Evolutionary conservation across 2,888 invertebrate species (phyloP), one percentile per base, ranked within the genome.

Genomic region (Unio delphinus): DNA sequence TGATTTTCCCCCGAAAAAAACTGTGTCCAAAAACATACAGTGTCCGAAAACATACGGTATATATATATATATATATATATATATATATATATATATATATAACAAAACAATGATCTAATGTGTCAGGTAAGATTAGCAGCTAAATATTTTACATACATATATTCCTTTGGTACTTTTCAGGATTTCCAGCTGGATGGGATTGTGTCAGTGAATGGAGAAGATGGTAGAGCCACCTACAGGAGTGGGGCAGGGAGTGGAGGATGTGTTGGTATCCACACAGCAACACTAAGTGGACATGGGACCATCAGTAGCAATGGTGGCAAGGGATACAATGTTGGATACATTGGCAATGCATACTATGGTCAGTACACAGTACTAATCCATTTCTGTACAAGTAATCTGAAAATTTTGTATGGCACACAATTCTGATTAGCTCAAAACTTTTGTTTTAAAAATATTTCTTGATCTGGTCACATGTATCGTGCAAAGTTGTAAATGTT

Each of bases 191-290:
- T 81, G 11, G 74, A 83, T 73, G 83, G 83, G 11, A 73, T 61
- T 6, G 70, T 83, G 23, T 71, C 68, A 11, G 69, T 67, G 11
- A 69, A 76, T 69, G 81, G 82, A 30, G 73, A 60, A 23, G 55
- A 66, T 28, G 81, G 80, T 15, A 58, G 62, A 45, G 34, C 59
- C 30, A 62, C 67, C 30, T 26, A 8, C 15, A 59, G 58, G 18
- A 71, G 79, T 71, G 85, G 85, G 11, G 81, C 73, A 6, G 85
- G 85, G 4, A 81, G 83, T 69, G 85, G 85, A 45, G 85, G 85
- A 11, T 76, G 79, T 55, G 55, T 83, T 11, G 61, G 65, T 4
- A 67, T 84, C n/a, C 69, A 57, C 2, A 56, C 81, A n/a, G 64
- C 64, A 59, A 71, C 73, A 34, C 65, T 85, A 1, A 64, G 69